phyloP scores from a whole-genome alignment of 1,140 invertebrate species.

The Drosophila tropicalis region DNA sequence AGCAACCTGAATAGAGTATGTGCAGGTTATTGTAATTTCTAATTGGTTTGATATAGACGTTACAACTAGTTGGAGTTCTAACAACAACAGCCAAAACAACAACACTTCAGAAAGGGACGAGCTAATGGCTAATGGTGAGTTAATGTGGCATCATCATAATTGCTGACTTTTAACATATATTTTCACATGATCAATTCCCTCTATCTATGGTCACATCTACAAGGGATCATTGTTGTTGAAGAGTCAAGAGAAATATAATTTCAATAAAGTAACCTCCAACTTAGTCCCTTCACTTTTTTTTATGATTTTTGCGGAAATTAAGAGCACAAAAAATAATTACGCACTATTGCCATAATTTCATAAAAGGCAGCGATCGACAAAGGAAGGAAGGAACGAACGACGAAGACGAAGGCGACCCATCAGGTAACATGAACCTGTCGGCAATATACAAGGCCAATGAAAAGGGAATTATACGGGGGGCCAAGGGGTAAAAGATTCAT shows the following conservation, averaged over 20 bases:
- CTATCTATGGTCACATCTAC: not conserved
- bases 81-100: conserved; percentile 17
- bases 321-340: conserved; percentile 83
- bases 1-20: conserved; percentile 47
- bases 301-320: conserved; percentile 58
- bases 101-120: not conserved
- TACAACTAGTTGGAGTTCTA: conserved; percentile 20
- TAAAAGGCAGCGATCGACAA: conserved; percentile 48
- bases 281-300: conserved; percentile 28
- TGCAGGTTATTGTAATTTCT: conserved; percentile 29
- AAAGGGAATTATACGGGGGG: conserved; percentile 3
- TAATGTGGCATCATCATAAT: conserved; percentile 1
- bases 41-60: conserved; percentile 70
- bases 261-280: conserved; percentile 56
- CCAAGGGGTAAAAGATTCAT: conserved; percentile 14
- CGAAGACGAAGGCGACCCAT: conserved; percentile 25
- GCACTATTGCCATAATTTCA: conserved; percentile 82
- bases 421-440: conserved; percentile 78
- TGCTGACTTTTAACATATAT: too few relatives aligned
- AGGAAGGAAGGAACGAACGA: conserved; percentile 7
- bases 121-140: conserved; percentile 3
- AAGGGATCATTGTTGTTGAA: not conserved
- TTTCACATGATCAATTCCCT: too few relatives aligned
- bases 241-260: conserved; percentile 37
- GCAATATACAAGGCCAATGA: conserved; percentile 52